A percentile compares a stretch with the other conserved stretches of the same genome.
These are phyloP conservation scores for Perognathus longimembris DNA, from an alignment of 2,113 vertebrate genomes.

Conservation along the genomic window DNA sequence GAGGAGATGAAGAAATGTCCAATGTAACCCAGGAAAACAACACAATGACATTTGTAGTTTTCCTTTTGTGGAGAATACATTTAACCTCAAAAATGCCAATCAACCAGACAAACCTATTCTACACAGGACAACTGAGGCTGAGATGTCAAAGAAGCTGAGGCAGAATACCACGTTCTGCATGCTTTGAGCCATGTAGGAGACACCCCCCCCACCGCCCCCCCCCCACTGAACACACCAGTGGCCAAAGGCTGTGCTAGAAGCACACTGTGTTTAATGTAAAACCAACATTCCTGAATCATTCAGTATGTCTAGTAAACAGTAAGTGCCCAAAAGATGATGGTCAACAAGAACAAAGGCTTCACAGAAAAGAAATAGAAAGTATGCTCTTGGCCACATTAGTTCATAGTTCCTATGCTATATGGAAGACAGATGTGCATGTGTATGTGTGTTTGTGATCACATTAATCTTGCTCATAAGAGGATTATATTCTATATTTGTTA, in stretches of 20 bases:
- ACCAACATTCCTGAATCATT: not conserved
- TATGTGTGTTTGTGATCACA: no score
- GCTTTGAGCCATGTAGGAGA: fast-evolving
- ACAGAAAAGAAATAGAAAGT: not conserved
- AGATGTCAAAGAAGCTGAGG: not conserved
- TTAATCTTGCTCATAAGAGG: not conserved
- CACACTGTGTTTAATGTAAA: not conserved
- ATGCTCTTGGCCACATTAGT: not conserved
- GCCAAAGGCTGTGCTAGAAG: no score
- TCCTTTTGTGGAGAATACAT: not conserved
- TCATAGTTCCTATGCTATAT: not conserved
- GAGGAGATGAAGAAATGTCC: no score
- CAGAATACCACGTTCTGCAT: not conserved
- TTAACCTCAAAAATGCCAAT: constrained; percentile 4
- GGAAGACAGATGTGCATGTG: not conserved
- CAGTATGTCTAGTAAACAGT: not conserved
- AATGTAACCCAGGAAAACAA: not conserved
- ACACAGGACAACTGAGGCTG: not conserved
- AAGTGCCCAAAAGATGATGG: not conserved
- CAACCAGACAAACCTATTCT: not conserved
- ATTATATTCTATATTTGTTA: not conserved
- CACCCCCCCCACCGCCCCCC: fast-evolving
- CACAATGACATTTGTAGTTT: not conserved
- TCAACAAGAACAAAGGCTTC: not conserved
- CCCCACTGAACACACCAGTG: not conserved